Base-by-base conservation (phyloP, 1,140 invertebrate genomes). In the Leptinotarsa texana region DNA sequence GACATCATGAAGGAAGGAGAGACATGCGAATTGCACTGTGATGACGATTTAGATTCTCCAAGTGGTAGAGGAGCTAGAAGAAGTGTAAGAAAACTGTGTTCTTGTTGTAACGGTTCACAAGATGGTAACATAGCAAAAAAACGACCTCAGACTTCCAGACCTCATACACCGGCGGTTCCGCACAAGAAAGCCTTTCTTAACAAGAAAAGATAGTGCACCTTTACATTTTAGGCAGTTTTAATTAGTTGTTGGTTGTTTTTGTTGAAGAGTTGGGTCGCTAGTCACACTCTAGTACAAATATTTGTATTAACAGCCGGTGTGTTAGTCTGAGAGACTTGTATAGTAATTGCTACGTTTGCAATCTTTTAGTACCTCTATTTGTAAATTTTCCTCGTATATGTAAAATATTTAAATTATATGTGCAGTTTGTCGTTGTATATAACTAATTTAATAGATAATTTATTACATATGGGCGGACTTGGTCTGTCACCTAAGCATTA, bases 351-450 rank as follows among this genome's bases (percentile, higher is more conserved):
- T 83, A 80, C 79, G 74, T 80, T 80, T 81, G 78, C 78, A 82
- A 81, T 82, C 80, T 82, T 82, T 81, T 82, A 82, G 80, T 81
- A 82, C 78, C 78, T 81, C 78, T 82, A 74, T 81, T 76, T 83
- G 80, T 83, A 83, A 79, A 80, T 82, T 80, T 78, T 78, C 78
- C 77, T 80, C 79, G 78, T 83, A 77, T 78, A 80, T 82, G 81
- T 82, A 83, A 82, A 78, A 80, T 79, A 79, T 78, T 79, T 79
- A 79, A 80, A 80, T 79, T 80, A 80, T 79, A 83, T 82, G 81
- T 84, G 82, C 83, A 83, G 82, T 84, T 83, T 82, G 81, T 83
- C 81, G 77, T 78, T 84, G 83, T 84, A 84, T 80, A 83, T 84
- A 84, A 79, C 49, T 80, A 78, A 75, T 78, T 78, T 80, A 74